Evolutionary conservation across 35 echinoderm and acorn worm species (phyloP).

Genomic region (Lytechinus variegatus): DNA sequence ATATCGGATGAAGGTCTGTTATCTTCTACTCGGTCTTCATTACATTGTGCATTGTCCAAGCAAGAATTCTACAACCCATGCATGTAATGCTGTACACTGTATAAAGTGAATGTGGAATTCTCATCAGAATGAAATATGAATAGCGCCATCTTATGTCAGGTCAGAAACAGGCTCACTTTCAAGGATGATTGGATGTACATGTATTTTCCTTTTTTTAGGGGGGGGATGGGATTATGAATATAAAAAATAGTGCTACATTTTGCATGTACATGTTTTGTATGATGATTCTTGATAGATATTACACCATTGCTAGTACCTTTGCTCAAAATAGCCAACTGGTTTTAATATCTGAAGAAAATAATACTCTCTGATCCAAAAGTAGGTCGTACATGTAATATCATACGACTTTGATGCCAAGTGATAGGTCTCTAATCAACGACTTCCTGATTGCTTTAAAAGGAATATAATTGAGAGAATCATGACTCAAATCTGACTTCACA

Average conservation of each 20-base stretch:
- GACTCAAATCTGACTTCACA: not conserved
- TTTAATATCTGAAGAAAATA: not conserved
- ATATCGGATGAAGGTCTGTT: too few relatives aligned
- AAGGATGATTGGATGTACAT: not conserved
- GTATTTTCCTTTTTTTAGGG: too few relatives aligned
- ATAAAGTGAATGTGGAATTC: not conserved
- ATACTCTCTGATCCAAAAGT: not conserved
- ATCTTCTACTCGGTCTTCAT: too few relatives aligned
- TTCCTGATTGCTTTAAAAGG: not conserved
- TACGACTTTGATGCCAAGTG: not conserved
- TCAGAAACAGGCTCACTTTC: not conserved
- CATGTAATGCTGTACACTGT: not conserved
- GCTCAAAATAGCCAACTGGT: not conserved
- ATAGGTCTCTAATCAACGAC: not conserved
- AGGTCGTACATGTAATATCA: constrained; percentile 9
- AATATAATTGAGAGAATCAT: not conserved
- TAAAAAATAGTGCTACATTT: too few relatives aligned
- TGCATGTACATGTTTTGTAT: too few relatives aligned
- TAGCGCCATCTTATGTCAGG: not conserved
- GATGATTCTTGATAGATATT: too few relatives aligned
- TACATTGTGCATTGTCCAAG: too few relatives aligned
- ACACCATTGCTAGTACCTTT: too few relatives aligned
- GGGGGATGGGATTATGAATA: too few relatives aligned
- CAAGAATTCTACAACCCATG: too few relatives aligned
- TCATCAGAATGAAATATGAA: not conserved